Evolutionary conservation across 1,140 invertebrate species (phyloP).

Genomic region (Bradysia coprophila): DNA sequence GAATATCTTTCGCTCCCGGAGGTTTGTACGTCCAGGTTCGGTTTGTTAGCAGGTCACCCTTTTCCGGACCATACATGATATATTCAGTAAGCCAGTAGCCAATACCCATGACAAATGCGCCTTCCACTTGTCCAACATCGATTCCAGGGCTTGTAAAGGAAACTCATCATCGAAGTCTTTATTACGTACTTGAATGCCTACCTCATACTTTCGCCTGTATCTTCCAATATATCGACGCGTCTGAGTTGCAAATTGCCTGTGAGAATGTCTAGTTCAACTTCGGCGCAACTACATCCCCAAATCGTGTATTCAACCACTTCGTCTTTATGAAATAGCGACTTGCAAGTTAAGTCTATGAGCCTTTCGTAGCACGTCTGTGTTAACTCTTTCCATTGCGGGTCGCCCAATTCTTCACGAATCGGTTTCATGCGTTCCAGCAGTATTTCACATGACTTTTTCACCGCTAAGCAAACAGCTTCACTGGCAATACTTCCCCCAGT

Average conservation of each 20-base stretch:
- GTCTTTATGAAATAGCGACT: constrained; percentile 28
- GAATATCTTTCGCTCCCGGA: constrained; percentile 60
- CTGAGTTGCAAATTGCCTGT: constrained; percentile 42
- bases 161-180: too few species aligned
- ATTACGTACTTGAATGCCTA: too few species aligned
- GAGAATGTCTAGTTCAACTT: constrained; percentile 55
- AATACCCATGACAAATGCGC: constrained; percentile 68
- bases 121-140: constrained; percentile 64
- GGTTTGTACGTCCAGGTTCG: constrained; percentile 67
- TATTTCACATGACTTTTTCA: constrained; percentile 44
- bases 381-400: constrained; percentile 45
- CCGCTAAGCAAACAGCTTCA: constrained; percentile 44
- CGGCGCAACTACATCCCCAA: constrained; percentile 35
- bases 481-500: constrained; percentile 55
- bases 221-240: constrained; percentile 53
- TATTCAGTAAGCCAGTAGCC: constrained; percentile 62
- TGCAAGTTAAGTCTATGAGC: constrained; percentile 40
- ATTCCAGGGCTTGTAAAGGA: constrained; percentile 53
- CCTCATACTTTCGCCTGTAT: constrained; percentile 48
- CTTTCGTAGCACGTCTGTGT: constrained; percentile 32
- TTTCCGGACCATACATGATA: constrained; percentile 37
- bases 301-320: constrained; percentile 29
- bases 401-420: constrained; percentile 32
- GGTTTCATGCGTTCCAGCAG: constrained; percentile 41
- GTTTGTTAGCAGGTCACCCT: constrained; percentile 49